A percentile compares a stretch with the other conserved stretches of the same genome.
These are phyloP conservation scores for Falco biarmicus DNA, from an alignment of 2,797 vertebrate genomes.

Conservation along the genomic window DNA sequence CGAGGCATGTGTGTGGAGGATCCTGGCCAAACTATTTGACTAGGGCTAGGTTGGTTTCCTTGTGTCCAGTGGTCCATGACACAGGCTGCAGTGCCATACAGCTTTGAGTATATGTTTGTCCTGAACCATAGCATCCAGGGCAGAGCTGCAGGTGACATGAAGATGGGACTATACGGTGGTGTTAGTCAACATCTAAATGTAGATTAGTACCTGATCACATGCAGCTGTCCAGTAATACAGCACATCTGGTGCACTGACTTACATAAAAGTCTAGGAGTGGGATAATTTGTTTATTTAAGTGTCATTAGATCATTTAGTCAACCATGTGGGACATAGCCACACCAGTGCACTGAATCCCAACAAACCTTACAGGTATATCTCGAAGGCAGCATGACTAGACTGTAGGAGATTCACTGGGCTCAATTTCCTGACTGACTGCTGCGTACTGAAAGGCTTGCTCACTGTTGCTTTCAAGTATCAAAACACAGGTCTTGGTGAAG, in stretches of 20 bases:
- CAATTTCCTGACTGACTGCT: not conserved
- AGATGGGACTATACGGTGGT: not conserved
- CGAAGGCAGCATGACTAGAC: not conserved
- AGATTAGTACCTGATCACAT: not conserved
- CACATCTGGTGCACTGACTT: not conserved
- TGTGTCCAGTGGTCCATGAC: not conserved
- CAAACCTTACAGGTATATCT: not conserved
- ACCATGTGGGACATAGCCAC: accelerated
- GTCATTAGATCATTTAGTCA: not conserved
- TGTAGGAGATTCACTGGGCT: not conserved
- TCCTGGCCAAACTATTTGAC: not conserved
- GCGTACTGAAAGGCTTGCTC: not conserved
- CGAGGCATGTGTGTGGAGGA: not conserved
- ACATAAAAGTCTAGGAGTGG: not conserved
- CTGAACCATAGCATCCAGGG: not conserved
- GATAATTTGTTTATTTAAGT: not conserved
- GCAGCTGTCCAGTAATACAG: not conserved
- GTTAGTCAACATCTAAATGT: not conserved
- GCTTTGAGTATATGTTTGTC: not conserved
- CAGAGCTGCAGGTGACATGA: not conserved
- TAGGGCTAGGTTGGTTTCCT: not conserved
- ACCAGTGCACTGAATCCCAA: not conserved
- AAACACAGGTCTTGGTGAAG: not conserved
- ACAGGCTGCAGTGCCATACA: not conserved
- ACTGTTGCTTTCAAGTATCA: not conserved